phyloP scores from a whole-genome alignment of 2,113 vertebrate species.

The Peromyscus maniculatus region DNA sequence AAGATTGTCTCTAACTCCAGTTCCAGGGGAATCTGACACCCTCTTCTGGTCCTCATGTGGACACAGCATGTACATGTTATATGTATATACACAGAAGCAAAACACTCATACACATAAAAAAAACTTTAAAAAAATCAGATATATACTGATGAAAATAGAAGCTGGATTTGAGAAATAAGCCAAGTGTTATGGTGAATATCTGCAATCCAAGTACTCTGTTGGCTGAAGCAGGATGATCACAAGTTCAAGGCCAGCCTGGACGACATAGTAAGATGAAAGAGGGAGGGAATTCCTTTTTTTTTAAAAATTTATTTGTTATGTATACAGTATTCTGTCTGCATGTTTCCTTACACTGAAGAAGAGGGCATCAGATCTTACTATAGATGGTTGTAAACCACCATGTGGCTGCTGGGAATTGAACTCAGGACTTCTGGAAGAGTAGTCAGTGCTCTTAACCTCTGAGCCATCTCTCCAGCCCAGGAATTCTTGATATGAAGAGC shows the following conservation, averaged over 20 bases:
- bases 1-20: not conserved
- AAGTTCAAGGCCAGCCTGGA: not conserved
- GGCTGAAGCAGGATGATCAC: not conserved
- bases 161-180: not conserved
- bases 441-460: too few species aligned
- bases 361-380: too few species aligned
- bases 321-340: too few species aligned
- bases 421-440: too few species aligned
- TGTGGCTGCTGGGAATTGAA: too few species aligned
- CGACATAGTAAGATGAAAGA: not conserved
- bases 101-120: not conserved
- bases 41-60: not conserved
- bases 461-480: too few species aligned
- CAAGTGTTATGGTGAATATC: not conserved
- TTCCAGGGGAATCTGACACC: not conserved
- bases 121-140: not conserved
- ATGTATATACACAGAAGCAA: not conserved
- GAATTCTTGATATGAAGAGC: slow-evolving; percentile 18
- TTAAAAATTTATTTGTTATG: too few species aligned
- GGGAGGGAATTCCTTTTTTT: not conserved
- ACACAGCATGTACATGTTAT: not conserved
- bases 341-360: too few species aligned
- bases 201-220: not conserved
- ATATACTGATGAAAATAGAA: slow-evolving; percentile 22
- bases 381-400: too few species aligned